Conservation (phyloP, 2,888 invertebrate species). For the Orchesella flavescens region DNA sequence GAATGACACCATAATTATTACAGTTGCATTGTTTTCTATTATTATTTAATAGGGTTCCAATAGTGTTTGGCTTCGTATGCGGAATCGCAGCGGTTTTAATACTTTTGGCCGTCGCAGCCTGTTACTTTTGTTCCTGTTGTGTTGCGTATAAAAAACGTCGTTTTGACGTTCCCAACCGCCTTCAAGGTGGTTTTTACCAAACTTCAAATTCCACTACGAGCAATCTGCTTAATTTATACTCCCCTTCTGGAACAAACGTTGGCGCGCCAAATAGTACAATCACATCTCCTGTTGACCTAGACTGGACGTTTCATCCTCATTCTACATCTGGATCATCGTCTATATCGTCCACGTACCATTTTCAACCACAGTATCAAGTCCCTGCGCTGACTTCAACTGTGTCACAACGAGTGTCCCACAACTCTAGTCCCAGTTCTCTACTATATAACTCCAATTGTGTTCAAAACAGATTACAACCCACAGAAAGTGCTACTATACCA, state of each 20-base stretch:
- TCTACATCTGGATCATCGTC: slow-evolving; percentile 10
- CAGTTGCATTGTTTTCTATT: background rate
- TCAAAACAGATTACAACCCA: background rate
- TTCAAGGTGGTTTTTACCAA: slow-evolving; percentile 37
- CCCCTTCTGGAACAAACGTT: background rate
- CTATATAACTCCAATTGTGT: slow-evolving; percentile 15
- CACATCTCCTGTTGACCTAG: slow-evolving; percentile 73
- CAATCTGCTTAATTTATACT: slow-evolving; percentile 44
- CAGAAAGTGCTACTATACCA: background rate
- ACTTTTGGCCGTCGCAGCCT: slow-evolving; percentile 73
- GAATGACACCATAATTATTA: background rate
- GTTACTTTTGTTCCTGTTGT: slow-evolving; percentile 74
- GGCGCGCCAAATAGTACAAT: slow-evolving; percentile 71
- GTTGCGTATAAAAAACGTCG: slow-evolving; percentile 73
- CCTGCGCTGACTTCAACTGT: slow-evolving; percentile 21
- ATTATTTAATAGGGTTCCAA: slow-evolving; percentile 72
- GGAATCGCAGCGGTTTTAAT: slow-evolving; percentile 73
- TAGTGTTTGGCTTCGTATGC: slow-evolving; percentile 74
- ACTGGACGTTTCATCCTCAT: slow-evolving; percentile 45
- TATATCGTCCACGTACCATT: slow-evolving; percentile 58
- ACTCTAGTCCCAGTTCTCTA: background rate
- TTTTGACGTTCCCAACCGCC: slow-evolving; percentile 37
- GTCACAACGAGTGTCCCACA: slow-evolving; percentile 26
- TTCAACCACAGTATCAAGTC: slow-evolving; percentile 27
- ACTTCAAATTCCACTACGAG: slow-evolving; percentile 21